Evolutionary conservation across 2,888 invertebrate species (phyloP).

Genomic region (Hoplodrina ambigua): DNA sequence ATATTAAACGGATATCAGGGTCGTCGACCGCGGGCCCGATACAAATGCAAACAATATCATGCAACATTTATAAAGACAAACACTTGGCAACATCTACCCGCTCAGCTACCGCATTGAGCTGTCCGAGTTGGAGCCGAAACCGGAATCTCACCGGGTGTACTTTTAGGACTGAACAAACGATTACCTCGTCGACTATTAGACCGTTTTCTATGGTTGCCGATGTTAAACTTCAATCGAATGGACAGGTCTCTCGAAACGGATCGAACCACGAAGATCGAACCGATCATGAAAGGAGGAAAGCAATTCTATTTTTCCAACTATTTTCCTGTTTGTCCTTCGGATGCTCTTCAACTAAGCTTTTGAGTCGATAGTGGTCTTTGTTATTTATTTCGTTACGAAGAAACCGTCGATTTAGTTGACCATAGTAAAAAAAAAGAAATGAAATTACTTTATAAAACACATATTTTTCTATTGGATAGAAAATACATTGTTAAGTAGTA

Average conservation of each 20-base stretch:
- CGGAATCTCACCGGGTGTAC: slow-evolving; percentile 29
- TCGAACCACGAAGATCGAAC: slow-evolving; percentile 8
- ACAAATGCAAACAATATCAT: slow-evolving; percentile 87
- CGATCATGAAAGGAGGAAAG: slow-evolving; percentile 31
- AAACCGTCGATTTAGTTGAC: background rate
- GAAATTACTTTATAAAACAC: too few relatives aligned
- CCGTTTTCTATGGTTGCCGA: slow-evolving; percentile 23
- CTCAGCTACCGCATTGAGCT: slow-evolving; percentile 48
- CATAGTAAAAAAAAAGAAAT: background rate
- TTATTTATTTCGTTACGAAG: slow-evolving; percentile 26
- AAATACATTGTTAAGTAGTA: background rate
- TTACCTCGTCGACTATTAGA: slow-evolving; percentile 17
- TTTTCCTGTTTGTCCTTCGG: slow-evolving; percentile 43
- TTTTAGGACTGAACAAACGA: slow-evolving; percentile 33
- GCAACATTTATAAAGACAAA: slow-evolving; percentile 85
- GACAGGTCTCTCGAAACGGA: slow-evolving; percentile 31
- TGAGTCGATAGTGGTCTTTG: slow-evolving; percentile 17
- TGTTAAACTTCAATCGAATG: slow-evolving; percentile 46
- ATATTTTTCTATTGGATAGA: background rate
- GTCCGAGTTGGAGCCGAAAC: slow-evolving; percentile 29
- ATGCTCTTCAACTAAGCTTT: slow-evolving; percentile 27
- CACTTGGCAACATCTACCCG: slow-evolving; percentile 66
- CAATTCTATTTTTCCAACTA: slow-evolving; percentile 34
- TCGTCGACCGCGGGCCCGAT: slow-evolving; percentile 79
- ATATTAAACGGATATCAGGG: slow-evolving; percentile 90